Base-by-base conservation (phyloP, 2,888 invertebrate species). In the Ophraella communa region DNA sequence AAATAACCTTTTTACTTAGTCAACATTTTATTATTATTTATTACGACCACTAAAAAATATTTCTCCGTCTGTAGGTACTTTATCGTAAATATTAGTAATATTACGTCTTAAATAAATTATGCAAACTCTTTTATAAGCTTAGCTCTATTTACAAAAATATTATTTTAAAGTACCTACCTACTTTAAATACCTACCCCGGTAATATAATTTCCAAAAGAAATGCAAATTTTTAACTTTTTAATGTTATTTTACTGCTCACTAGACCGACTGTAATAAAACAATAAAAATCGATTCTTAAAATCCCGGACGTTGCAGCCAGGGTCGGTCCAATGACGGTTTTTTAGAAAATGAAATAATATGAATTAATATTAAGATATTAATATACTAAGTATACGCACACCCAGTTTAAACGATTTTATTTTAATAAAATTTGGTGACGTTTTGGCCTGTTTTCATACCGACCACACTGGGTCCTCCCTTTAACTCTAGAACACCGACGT, bases 221-320 rank as follows among this genome's bases (percentile, higher is more conserved):
- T 60, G 64, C 59, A 64, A 60, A 64, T 49, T 59, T 55, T 49
- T 60, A 42, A 54, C 59, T 64, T 64, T 64, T 64, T 64, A 49
- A 33, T 55, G 35, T 42, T 58, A 59, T 62, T 62, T 56, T 64
- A 58, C 42, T 21, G 23, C 55, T 59, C 17, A 20, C 14, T 39
- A 45, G 30, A 55, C 20, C 35, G 14, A 27, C 17, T 10, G 62
- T 24, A 39, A 62, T 65, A 65, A 65, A 65, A 65, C 62, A 62
- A 65, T 65, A 61, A 65, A 65, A 61, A 61, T 53, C 35, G 56
- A 53, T 56, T 65, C 61, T 55, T 20, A 52, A 61, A 65, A 61
- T 60, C 45, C 55, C 44, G 42, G 49, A 60, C 30, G 51, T 3
- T 18, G 18, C 1, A 42, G 8, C 14, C 42, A 42, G 42, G 42